Evolutionary conservation across 2,888 invertebrate genomes (phyloP).

Genomic region (Trichopria drosophilae): DNA sequence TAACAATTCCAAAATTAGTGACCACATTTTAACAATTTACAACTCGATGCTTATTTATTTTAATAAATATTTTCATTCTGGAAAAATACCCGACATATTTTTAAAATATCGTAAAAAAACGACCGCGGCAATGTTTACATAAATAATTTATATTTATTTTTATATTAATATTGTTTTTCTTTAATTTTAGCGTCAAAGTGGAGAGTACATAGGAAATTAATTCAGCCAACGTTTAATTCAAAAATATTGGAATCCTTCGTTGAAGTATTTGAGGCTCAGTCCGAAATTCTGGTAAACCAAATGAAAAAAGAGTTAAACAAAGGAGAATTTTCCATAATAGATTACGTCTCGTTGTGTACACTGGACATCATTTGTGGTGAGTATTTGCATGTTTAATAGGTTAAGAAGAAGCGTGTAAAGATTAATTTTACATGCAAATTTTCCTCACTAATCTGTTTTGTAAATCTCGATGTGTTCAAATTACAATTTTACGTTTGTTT

Average conservation of each 20-base stretch:
- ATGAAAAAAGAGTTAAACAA: slow-evolving; percentile 35
- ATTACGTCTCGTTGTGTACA: slow-evolving; percentile 37
- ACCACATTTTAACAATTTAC: too few species aligned
- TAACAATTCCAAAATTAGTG: too few species aligned
- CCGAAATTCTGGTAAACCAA: slow-evolving; percentile 31
- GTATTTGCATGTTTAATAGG: not conserved
- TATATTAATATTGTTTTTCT: not conserved
- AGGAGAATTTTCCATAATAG: slow-evolving; percentile 36
- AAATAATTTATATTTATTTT: not conserved
- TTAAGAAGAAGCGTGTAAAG: too few species aligned
- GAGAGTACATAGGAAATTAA: slow-evolving; percentile 39
- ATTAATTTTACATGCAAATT: too few species aligned
- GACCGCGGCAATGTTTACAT: too few species aligned
- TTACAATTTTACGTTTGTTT: too few species aligned
- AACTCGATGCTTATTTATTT: too few species aligned
- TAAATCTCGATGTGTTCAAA: too few species aligned
- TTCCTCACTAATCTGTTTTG: not conserved
- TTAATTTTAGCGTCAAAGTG: slow-evolving; percentile 35
- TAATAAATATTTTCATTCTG: too few species aligned
- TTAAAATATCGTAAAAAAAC: too few species aligned
- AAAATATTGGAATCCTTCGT: slow-evolving; percentile 38
- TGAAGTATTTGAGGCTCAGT: slow-evolving; percentile 36
- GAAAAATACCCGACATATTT: too few species aligned
- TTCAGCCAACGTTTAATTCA: slow-evolving; percentile 38
- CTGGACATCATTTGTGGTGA: slow-evolving; percentile 39